Evolutionary conservation across 92 coral and sea anemone species (phyloP).

Genomic region (Nematostella vectensis): DNA sequence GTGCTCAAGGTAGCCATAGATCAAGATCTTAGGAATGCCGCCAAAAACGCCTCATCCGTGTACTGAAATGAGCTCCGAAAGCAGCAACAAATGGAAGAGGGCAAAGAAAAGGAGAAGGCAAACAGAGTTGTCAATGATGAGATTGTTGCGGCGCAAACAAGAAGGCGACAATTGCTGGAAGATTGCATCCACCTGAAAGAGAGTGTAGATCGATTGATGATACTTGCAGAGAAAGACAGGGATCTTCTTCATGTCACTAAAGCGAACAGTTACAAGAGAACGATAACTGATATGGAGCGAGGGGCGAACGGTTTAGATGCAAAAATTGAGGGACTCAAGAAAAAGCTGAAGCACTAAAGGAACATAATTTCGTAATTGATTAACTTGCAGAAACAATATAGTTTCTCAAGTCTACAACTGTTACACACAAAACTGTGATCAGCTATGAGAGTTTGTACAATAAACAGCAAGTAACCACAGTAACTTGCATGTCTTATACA

Average conservation of each 20-base stretch:
- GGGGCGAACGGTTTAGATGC: conserved; percentile 60
- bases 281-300: conserved; percentile 39
- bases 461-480: too few species aligned
- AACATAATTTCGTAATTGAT: too few species aligned
- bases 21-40: conserved; percentile 60
- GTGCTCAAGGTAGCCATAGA: conserved; percentile 48
- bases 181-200: conserved; percentile 30
- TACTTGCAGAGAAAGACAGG: conserved; percentile 50
- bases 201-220: conserved; percentile 50
- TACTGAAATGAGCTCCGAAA: conserved; percentile 32
- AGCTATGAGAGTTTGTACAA: too few species aligned
- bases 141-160: conserved; percentile 25
- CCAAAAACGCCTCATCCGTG: conserved; percentile 42
- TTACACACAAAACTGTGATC: too few species aligned
- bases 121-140: conserved; percentile 43
- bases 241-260: conserved; percentile 49
- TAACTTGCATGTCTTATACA: too few species aligned
- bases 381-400: too few species aligned
- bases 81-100: conserved; percentile 42
- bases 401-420: too few species aligned
- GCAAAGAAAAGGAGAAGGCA: conserved; percentile 25
- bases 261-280: conserved; percentile 50
- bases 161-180: conserved; percentile 43
- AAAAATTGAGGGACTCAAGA: too few species aligned
- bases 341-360: too few species aligned